A percentile compares a stretch with the other conserved stretches of the same genome.
These are phyloP conservation scores for Drosophila athabasca DNA, from an alignment of 1,140 invertebrate genomes.

Conservation along the genomic window DNA sequence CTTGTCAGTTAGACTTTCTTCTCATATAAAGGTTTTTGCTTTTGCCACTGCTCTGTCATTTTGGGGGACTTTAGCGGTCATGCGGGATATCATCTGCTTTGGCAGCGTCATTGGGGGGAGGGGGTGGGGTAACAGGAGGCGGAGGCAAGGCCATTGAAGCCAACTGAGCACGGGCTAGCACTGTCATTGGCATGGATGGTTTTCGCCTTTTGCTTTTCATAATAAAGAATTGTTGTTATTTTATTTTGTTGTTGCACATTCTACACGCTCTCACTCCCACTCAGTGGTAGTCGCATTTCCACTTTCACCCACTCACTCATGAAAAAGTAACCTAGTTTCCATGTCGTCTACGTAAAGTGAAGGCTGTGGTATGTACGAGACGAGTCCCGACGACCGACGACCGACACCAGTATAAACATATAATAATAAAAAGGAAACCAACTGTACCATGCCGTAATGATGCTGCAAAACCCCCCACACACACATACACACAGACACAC, in stretches of 20 bases:
- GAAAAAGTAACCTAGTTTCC: conserved; percentile 80
- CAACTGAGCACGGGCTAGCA: conserved; percentile 49
- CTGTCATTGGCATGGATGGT: conserved; percentile 59
- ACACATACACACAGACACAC: conserved; percentile 12
- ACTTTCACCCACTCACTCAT: conserved; percentile 51
- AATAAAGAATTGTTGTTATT: conserved; percentile 72
- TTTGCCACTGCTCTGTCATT: conserved; percentile 26
- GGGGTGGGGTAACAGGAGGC: conserved; percentile 7
- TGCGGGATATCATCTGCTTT: conserved; percentile 52
- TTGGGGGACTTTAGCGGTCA: conserved; percentile 51
- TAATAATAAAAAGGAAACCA: conserved; percentile 57
- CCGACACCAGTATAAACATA: too few species aligned
- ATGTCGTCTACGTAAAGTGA: conserved; percentile 76
- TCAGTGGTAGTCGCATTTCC: too few species aligned
- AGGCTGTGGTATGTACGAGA: conserved; percentile 34
- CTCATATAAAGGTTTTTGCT: not conserved
- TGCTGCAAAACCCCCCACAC: conserved; percentile 35
- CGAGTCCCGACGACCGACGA: too few species aligned
- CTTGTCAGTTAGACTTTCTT: too few species aligned
- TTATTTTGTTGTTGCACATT: conserved; percentile 38
- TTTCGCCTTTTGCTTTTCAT: conserved; percentile 5
- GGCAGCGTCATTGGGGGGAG: conserved; percentile 31
- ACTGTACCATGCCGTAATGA: conserved; percentile 56
- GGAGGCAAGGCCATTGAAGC: conserved; percentile 65
- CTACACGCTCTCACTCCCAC: conserved; percentile 42